Conservation (phyloP, 1,140 invertebrate species). For the Procambarus clarkii region DNA sequence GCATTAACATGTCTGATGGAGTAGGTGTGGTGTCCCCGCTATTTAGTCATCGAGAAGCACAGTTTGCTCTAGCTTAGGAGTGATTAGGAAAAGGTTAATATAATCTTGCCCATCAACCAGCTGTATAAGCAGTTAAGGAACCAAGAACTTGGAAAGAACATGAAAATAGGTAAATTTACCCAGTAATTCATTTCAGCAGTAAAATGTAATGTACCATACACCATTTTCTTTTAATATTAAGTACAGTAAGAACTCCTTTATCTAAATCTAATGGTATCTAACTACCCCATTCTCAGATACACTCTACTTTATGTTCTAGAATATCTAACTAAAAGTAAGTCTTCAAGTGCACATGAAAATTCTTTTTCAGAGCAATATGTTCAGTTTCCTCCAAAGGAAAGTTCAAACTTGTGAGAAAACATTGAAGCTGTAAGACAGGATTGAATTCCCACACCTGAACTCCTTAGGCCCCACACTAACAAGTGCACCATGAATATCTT, state of each 20-base stretch:
- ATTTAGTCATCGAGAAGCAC: conserved; percentile 1
- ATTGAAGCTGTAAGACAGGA: too few relatives aligned
- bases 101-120: conserved; percentile 19
- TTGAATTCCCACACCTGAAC: too few relatives aligned
- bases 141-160: not conserved
- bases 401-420: too few relatives aligned
- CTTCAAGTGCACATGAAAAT: too few relatives aligned
- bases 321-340: too few relatives aligned
- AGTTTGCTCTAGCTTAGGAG: conserved; percentile 12
- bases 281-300: too few relatives aligned
- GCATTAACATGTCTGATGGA: not conserved
- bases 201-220: not conserved
- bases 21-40: not conserved
- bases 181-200: not conserved
- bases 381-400: too few relatives aligned
- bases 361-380: too few relatives aligned
- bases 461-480: too few relatives aligned
- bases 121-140: conserved; percentile 9
- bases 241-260: not conserved
- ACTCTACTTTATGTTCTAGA: too few relatives aligned
- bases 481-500: too few relatives aligned
- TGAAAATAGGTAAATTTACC: too few relatives aligned
- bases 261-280: not conserved
- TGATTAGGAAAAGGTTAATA: conserved; percentile 24
- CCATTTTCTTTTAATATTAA: not conserved